Base-by-base conservation (phyloP, 2,888 invertebrate genomes). In the Candidula unifasciata region DNA sequence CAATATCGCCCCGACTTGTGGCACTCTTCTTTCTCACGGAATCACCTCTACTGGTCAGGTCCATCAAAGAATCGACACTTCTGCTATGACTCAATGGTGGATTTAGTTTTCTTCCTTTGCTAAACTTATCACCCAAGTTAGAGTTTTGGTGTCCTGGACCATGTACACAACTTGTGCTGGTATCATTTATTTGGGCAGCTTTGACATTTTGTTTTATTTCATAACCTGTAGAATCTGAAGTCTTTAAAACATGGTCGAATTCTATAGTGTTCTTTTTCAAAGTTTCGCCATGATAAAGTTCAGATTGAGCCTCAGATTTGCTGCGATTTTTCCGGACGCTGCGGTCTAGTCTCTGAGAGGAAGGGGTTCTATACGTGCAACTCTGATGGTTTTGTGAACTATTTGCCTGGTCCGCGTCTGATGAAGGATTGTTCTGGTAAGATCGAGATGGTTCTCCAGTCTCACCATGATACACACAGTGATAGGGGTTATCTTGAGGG, bases 31-130 rank as follows among this genome's bases (percentile, higher is more conserved):
- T 44, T 13, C 44, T 13, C 8, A 44, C 8, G 44, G 68, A 0
- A n/a, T 6, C 16, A 16, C 27, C n/a, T 52, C n/a, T 44, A 10
- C 13, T 44, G 52, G 68, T 5, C 60, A 44, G 27, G 64, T 83
- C 77, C 44, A 69, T 83, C 1, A 80, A 13, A 37, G 66, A 69
- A 64, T 82, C 82, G 57, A 77, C 21, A 30, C 82, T 83, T 64
- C 83, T n/a, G 54, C 79, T 83, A 1, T 76, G 64, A 3, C n/a
- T 33, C 16, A 60, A 2, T 57, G 66, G 44, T 2, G n/a, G 18
- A 8, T 33, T n/a, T 8, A 33, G 18, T 10, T 82, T 69, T 69
- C 16, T 30, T 37, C 44, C 52, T 44, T 27, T 69, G 18, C 21
- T 78, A 44, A 64, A 78, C 64, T 60, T 37, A 27, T 44, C 60